These are phyloP conservation scores for Poeciliopsis prolifica DNA, from an alignment of 2,113 vertebrate species.

Conservation along the genomic window DNA sequence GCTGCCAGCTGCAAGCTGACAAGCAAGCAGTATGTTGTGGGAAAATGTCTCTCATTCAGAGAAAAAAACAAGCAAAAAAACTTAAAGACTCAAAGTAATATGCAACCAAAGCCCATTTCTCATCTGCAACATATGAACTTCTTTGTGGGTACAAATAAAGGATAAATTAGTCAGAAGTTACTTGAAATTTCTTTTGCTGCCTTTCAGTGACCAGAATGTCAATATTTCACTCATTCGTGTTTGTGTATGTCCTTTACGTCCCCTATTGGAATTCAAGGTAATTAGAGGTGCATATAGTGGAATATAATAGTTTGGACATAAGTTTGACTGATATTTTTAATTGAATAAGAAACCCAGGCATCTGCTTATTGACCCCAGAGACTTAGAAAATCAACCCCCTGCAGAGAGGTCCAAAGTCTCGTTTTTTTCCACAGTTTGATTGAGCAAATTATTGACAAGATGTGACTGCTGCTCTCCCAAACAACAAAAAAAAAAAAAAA, in stretches of 20 bases:
- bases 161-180: too few species aligned
- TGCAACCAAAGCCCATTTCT: too few species aligned
- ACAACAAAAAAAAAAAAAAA: not conserved
- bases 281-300: not conserved
- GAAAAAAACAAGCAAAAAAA: too few species aligned
- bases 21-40: not conserved
- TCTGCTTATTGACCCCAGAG: constrained; percentile 20
- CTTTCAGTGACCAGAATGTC: not conserved
- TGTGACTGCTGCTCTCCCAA: constrained; percentile 17
- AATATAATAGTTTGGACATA: not conserved
- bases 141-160: too few species aligned
- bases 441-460: constrained; percentile 73
- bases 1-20: not conserved
- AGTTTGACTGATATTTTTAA: not conserved
- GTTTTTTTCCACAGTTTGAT: constrained; percentile 40
- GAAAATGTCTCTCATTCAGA: too few species aligned
- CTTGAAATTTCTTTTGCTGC: too few species aligned
- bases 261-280: not conserved
- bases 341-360: not conserved
- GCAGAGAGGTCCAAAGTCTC: constrained; percentile 69
- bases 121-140: too few species aligned
- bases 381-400: constrained; percentile 42
- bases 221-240: not conserved
- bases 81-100: too few species aligned
- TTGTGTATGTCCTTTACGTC: not conserved